phyloP scores from a whole-genome alignment of 1,140 invertebrate species.

The Onthophagus taurus region DNA sequence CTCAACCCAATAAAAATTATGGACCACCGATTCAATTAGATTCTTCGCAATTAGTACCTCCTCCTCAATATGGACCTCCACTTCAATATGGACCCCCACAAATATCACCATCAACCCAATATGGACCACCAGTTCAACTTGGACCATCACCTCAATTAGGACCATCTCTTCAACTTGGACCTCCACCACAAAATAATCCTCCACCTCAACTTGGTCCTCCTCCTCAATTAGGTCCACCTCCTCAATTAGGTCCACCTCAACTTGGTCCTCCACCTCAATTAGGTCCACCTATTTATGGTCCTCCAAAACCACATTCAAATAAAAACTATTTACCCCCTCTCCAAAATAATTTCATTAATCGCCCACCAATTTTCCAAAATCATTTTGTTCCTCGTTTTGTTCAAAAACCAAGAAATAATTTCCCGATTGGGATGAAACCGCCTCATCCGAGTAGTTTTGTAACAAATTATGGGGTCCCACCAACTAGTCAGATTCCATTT shows the following conservation, averaged over 20 bases:
- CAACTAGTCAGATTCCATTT: not conserved
- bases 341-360: too few relatives aligned
- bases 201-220: slow-evolving; percentile 16
- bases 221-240: not conserved
- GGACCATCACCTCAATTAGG: not conserved
- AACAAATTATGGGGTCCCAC: slow-evolving; percentile 7
- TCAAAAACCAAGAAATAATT: slow-evolving; percentile 9
- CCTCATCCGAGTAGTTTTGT: not conserved
- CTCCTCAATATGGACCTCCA: too few relatives aligned
- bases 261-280: not conserved
- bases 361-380: not conserved
- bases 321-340: too few relatives aligned
- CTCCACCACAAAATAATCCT: slow-evolving; percentile 24
- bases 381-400: slow-evolving; percentile 3
- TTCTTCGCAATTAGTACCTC: not conserved
- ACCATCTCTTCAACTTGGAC: slow-evolving; percentile 18
- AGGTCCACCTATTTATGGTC: slow-evolving; percentile 1
- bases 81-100: slow-evolving; percentile 8
- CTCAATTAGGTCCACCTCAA: not conserved
- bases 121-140: slow-evolving; percentile 10
- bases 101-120: slow-evolving; percentile 14
- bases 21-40: not conserved
- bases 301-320: slow-evolving; percentile 10
- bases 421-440: slow-evolving; percentile 1
- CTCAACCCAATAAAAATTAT: slow-evolving; percentile 1